These are phyloP conservation scores for Cinclus cinclus DNA, from an alignment of 2,113 vertebrate species.

Conservation along the genomic window DNA sequence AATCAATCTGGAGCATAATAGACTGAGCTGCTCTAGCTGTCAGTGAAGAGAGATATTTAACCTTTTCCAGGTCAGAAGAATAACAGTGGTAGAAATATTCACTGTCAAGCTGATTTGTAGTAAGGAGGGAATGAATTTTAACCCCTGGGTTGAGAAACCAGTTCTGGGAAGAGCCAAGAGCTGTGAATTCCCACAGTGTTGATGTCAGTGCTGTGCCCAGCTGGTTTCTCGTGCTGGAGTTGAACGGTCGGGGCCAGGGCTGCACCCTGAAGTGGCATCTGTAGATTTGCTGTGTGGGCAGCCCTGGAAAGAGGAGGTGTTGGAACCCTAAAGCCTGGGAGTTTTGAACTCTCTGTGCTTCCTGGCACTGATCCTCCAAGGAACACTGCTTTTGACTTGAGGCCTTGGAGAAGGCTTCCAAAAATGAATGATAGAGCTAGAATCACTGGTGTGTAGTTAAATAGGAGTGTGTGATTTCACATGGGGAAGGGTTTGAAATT, in stretches of 20 bases:
- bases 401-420: too few species aligned
- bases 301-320: background rate
- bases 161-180: background rate
- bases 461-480: too few species aligned
- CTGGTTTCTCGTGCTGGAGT: background rate
- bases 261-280: accelerated
- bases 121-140: background rate
- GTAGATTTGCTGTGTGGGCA: background rate
- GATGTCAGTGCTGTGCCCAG: background rate
- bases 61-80: background rate
- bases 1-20: background rate
- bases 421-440: too few species aligned
- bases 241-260: background rate
- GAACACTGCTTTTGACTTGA: too few species aligned
- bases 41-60: background rate
- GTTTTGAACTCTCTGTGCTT: too few species aligned
- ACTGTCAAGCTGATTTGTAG: background rate
- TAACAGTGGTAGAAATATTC: background rate
- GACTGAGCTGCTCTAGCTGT: background rate
- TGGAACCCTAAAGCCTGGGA: too few species aligned
- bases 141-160: background rate
- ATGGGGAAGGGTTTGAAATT: too few species aligned
- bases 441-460: too few species aligned
- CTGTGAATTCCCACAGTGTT: background rate
- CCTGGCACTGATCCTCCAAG: too few species aligned